Evolutionary conservation across 1,140 invertebrate genomes (phyloP).

Genomic region (Lepidurus packardi): DNA sequence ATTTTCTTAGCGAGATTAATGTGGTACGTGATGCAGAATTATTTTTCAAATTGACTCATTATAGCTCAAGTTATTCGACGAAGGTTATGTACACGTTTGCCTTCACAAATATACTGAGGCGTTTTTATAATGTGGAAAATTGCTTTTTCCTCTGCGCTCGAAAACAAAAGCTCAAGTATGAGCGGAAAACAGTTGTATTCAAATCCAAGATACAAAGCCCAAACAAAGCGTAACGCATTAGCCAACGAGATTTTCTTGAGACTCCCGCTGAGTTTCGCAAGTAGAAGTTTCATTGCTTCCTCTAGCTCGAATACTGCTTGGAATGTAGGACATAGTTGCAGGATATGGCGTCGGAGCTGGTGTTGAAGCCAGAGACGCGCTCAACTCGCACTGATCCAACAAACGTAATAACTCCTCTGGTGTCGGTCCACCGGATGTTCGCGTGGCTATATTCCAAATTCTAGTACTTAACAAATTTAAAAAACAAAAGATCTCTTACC

Average conservation of each 20-base stretch:
- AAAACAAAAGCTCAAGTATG: neutral
- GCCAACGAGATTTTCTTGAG: neutral
- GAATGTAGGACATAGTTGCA: conserved; percentile 45
- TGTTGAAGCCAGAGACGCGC: conserved; percentile 72
- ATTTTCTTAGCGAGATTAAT: too few species aligned
- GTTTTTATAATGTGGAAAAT: neutral
- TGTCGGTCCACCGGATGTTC: conserved; percentile 73
- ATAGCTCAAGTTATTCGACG: too few species aligned
- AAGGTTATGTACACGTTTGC: too few species aligned
- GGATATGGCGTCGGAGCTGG: conserved; percentile 78
- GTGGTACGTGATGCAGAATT: too few species aligned
- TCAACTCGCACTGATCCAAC: conserved; percentile 88
- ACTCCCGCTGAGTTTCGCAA: neutral
- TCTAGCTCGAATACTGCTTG: conserved; percentile 3
- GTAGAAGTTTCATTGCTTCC: neutral
- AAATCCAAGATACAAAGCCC: neutral
- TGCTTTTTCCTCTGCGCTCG: neutral
- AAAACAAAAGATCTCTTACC: conserved; percentile 45
- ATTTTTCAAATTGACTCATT: too few species aligned
- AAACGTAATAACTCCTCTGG: conserved; percentile 81
- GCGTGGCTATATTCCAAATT: conserved; percentile 41
- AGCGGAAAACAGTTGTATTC: neutral
- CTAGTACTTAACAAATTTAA: neutral
- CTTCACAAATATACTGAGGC: too few species aligned
- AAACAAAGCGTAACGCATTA: neutral